Base-by-base conservation (phyloP, 2,888 invertebrate species). In the Epinotia brunnichana region DNA sequence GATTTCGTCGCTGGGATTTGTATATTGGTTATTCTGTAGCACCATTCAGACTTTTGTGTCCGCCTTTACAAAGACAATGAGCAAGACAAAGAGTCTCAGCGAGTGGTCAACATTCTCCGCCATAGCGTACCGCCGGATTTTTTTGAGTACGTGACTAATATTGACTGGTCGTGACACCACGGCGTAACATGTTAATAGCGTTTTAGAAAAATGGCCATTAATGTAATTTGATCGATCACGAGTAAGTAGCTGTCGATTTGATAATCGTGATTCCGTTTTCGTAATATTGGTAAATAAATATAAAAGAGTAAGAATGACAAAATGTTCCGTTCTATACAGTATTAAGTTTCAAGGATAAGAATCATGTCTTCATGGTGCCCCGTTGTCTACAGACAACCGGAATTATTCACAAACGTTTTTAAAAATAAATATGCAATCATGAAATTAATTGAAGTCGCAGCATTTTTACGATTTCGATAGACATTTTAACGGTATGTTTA, bases 81-180 rank as follows among this genome's bases (percentile, higher is more conserved):
- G 83, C 80, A 83, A 85, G 85, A 90, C 90, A 91, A 90, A 89
- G 87, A 85, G 77, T 85, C 89, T 85, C 86, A 82, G 86, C 86
- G 83, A 90, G 88, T 87, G 91, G 91, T 91, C 91, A 90, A 87
- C 84, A 85, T 86, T 87, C 86, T 84, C 83, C 82, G 77, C 81
- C 81, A 81, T 82, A 83, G 80, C 83, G 83, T 83, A 77, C 81
- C 63, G 74, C 39, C 70, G 77, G 77, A 76, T 73, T 77, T 88
- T 77, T 79, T 78, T 81, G 77, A 77, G 81, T 79, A 85, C 83
- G 82, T 86, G 83, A 86, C 85, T 82, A 75, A 68, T 74, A 71
- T 69, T 75, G 66, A 74, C 60, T 71, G 73, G 59, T 68, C 68
- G 69, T 75, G 61, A 71, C 71, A 71, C 61, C 71, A 69, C 29